phyloP scores from a whole-genome alignment of 2,113 vertebrate genomes.

The Zootoca vivipara region DNA sequence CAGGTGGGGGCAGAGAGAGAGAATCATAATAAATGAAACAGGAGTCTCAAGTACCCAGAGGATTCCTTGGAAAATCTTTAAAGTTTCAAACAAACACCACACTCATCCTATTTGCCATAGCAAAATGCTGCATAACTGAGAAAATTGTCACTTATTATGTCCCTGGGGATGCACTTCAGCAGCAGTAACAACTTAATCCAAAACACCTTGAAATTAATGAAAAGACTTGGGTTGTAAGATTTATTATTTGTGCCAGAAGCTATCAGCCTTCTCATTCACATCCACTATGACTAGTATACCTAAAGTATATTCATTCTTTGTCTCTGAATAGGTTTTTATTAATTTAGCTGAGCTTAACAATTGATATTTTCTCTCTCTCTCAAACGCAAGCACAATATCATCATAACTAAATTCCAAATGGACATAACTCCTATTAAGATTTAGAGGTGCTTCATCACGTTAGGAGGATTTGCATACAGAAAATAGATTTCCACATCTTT shows the following conservation, averaged over 20 bases:
- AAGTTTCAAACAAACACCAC: conserved; percentile 15
- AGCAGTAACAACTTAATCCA: background rate
- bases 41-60: background rate
- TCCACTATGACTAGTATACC: background rate
- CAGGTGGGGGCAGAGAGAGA: background rate
- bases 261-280: background rate
- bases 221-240: background rate
- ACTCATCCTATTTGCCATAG: background rate
- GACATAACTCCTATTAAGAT: background rate
- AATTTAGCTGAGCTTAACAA: background rate
- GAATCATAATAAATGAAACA: background rate
- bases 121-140: background rate
- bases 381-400: background rate
- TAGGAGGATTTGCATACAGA: background rate
- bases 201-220: conserved; percentile 21
- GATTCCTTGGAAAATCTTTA: background rate
- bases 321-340: background rate
- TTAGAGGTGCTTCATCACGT: background rate
- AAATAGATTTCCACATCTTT: background rate
- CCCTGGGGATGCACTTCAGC: background rate
- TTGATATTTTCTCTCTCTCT: background rate
- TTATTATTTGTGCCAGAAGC: background rate
- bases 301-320: background rate
- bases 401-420: background rate
- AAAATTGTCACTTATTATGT: conserved; percentile 23